Evolutionary conservation across 2,888 invertebrate species (phyloP).

Genomic region (Uropetala carovei): DNA sequence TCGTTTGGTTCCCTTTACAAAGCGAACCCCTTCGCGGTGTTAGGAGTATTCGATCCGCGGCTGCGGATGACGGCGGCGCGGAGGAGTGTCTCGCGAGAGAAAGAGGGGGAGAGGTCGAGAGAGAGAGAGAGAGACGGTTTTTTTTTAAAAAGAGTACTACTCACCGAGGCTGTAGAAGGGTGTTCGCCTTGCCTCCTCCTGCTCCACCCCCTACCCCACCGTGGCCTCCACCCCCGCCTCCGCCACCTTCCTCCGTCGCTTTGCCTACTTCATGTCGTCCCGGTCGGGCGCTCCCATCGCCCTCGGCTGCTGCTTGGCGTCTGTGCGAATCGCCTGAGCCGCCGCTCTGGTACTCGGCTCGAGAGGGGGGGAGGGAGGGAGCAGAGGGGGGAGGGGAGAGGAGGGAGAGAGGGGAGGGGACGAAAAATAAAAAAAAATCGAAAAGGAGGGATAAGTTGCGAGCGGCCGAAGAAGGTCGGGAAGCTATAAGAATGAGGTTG

Average conservation of each 20-base stretch:
- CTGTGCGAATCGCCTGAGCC: slow-evolving; percentile 65
- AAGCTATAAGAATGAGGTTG: slow-evolving; percentile 33
- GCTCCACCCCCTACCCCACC: slow-evolving; percentile 55
- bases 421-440: neutral
- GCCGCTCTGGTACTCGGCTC: slow-evolving; percentile 45
- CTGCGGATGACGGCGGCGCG: neutral
- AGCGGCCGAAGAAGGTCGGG: slow-evolving; percentile 66
- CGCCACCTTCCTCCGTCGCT: slow-evolving; percentile 14
- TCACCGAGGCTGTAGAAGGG: slow-evolving; percentile 55
- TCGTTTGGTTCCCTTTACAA: neutral
- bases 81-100: neutral
- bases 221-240: slow-evolving; percentile 45
- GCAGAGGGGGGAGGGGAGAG: slow-evolving; percentile 66
- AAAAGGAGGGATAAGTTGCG: slow-evolving; percentile 67
- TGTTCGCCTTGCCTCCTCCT: slow-evolving; percentile 43
- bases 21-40: neutral
- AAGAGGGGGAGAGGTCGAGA: neutral
- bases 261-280: slow-evolving; percentile 60
- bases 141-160: slow-evolving; percentile 12
- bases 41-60: neutral
- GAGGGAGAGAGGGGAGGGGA: slow-evolving; percentile 66
- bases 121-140: slow-evolving; percentile 7
- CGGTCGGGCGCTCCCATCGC: slow-evolving; percentile 55
- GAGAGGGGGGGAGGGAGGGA: slow-evolving; percentile 60
- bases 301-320: slow-evolving; percentile 60